Evolutionary conservation across 53 echinoderm and acorn worm species (phyloP).

Genomic region (Stichopus horrens): DNA sequence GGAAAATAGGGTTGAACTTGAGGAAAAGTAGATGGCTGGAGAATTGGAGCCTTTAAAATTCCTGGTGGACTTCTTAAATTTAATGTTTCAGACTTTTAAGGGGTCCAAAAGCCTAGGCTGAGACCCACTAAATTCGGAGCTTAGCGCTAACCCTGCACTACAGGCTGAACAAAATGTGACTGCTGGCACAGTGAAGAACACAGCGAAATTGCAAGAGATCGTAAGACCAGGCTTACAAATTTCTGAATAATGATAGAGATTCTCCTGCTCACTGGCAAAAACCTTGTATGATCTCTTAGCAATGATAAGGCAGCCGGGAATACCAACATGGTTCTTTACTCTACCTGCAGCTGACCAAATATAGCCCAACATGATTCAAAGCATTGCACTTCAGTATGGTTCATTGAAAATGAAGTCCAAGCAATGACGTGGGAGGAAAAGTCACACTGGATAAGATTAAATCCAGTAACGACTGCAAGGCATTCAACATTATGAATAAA

Average conservation of each 20-base stretch:
- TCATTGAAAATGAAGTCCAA: slow-evolving; percentile 44
- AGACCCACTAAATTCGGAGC: not conserved
- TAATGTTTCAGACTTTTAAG: not conserved
- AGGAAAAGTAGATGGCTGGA: not conserved
- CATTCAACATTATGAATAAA: slow-evolving; percentile 50
- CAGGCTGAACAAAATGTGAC: not conserved
- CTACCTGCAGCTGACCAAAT: slow-evolving; percentile 55
- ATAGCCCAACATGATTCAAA: slow-evolving; percentile 55
- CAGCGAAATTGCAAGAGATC: not conserved
- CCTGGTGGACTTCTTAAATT: not conserved
- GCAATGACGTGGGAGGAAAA: slow-evolving; percentile 52
- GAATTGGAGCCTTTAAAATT: not conserved
- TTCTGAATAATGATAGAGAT: slow-evolving; percentile 41
- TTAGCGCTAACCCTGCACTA: not conserved
- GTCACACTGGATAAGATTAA: slow-evolving; percentile 41
- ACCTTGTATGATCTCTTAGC: slow-evolving; percentile 45
- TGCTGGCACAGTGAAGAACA: slow-evolving; percentile 15
- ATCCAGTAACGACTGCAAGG: slow-evolving; percentile 58
- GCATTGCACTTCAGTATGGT: slow-evolving; percentile 50
- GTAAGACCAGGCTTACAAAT: slow-evolving; percentile 31
- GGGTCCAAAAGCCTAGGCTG: too few species aligned
- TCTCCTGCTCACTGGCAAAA: slow-evolving; percentile 53
- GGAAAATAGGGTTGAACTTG: not conserved
- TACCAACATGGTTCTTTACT: slow-evolving; percentile 57
- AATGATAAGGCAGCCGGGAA: slow-evolving; percentile 23